Conservation (phyloP, 2,888 invertebrate genomes). For the Oscheius sp. region DNA sequence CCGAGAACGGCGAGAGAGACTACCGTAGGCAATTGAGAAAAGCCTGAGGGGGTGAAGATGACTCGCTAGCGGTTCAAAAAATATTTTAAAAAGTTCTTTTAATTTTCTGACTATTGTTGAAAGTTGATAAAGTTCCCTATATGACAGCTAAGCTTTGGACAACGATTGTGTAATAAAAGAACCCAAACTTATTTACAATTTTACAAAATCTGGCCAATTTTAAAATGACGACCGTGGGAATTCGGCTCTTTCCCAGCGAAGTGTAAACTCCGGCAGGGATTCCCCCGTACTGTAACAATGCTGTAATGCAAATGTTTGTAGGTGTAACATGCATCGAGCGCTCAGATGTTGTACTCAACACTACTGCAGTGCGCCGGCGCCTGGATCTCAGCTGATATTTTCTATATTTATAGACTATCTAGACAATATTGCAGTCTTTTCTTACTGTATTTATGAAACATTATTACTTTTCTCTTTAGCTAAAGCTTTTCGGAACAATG, state of each 20-base stretch:
- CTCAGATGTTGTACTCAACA: slow-evolving; percentile 26
- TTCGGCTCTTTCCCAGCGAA: slow-evolving; percentile 5
- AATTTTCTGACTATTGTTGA: too few relatives aligned
- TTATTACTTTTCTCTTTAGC: too few relatives aligned
- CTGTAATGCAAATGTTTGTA: slow-evolving; percentile 54
- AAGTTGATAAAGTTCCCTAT: too few relatives aligned
- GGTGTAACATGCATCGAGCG: slow-evolving; percentile 30
- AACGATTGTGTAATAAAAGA: too few relatives aligned
- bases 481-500: too few relatives aligned
- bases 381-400: not conserved
- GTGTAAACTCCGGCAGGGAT: slow-evolving; percentile 26
- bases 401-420: too few relatives aligned
- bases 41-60: slow-evolving; percentile 1
- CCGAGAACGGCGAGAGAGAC: not conserved
- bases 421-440: too few relatives aligned
- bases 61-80: not conserved
- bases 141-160: too few relatives aligned
- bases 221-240: slow-evolving; percentile 27
- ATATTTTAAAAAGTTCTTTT: too few relatives aligned
- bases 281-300: slow-evolving; percentile 51
- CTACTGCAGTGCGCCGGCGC: not conserved
- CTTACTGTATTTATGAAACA: too few relatives aligned
- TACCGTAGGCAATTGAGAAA: slow-evolving; percentile 5
- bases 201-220: too few relatives aligned
- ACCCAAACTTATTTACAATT: too few relatives aligned